Evolutionary conservation across 2,797 vertebrate genomes (phyloP).

Genomic region (Argyrosomus regius): DNA sequence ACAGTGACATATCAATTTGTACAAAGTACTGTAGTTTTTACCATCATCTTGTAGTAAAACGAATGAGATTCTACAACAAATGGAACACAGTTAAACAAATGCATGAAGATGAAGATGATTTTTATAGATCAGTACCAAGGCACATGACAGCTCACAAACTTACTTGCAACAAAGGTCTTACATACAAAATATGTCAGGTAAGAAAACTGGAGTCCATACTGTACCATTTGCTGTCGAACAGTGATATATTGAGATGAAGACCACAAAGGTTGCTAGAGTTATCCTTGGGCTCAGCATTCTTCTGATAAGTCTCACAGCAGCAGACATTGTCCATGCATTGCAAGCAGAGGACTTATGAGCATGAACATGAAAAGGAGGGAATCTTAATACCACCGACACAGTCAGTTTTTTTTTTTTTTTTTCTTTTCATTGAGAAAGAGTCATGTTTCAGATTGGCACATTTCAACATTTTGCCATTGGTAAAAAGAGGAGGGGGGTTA

Average conservation of each 20-base stretch:
- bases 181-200: conserved; percentile 7
- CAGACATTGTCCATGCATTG: conserved; percentile 65
- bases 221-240: conserved; percentile 65
- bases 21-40: background rate
- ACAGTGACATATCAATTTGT: background rate
- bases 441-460: conserved; percentile 73
- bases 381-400: conserved; percentile 70
- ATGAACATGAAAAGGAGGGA: conserved; percentile 56
- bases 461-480: conserved; percentile 66
- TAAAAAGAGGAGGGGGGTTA: conserved; percentile 25
- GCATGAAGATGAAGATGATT: background rate
- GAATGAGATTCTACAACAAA: background rate
- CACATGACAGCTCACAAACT: background rate
- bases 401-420: conserved; percentile 45
- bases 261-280: conserved; percentile 61
- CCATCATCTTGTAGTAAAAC: background rate
- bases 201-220: conserved; percentile 52
- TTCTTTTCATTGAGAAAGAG: conserved; percentile 72
- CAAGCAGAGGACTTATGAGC: conserved; percentile 72
- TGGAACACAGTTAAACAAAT: background rate
- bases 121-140: background rate
- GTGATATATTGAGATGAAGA: conserved; percentile 63
- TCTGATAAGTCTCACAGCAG: conserved; percentile 60
- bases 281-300: conserved; percentile 70
- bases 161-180: background rate